Evolutionary conservation across 1,140 invertebrate species (phyloP), one percentile per base, ranked within the genome.

Genomic region (Mycetomoellerius zeteki): DNA sequence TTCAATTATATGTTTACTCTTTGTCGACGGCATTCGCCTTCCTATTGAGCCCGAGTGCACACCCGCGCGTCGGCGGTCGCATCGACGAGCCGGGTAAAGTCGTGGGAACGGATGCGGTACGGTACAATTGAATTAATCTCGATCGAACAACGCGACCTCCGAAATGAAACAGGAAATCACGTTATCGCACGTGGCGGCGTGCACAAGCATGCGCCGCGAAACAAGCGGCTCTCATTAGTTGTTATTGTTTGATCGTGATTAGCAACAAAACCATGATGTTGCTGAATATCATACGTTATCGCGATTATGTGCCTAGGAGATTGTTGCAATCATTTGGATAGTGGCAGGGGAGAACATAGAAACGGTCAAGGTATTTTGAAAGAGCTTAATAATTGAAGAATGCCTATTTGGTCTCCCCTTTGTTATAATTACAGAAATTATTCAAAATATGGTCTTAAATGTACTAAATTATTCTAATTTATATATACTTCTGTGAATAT

Each of bases 1-100:
- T 91, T 88, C 91, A 91, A 92, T 92, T 91, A 92, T 91, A 88
- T 88, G 76, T 87, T 85, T 80, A 88, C 90, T 89, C 86, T 91
- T 90, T 91, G 89, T 78, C 87, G 60, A 65, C 47, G 24, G 64
- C 67, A 89, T 86, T 81, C 89, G n/a, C 33, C 65, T 27, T 86
- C 0, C 69, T 54, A 76, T 86, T 71, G 82, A 54, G 43, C 43
- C 62, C n/a, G 33, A 33, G 64, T 47, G 62, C 62, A 65, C 62
- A 33, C 19, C 27, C 43, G 43, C 33, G 67, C 58, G 24, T 78
- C 19, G 24, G 50, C 50, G 62, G 58, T 7, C 54, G 14, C 30
- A 24, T 43, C 58, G 69, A 75, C 69, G 47, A n/a, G 47, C 12
- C 81, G 50, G 75, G 89, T 85, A 87, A 87, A 89, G 86, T 90